Base-by-base conservation (phyloP, 2,797 vertebrate species). In the Hybognathus amarus region DNA sequence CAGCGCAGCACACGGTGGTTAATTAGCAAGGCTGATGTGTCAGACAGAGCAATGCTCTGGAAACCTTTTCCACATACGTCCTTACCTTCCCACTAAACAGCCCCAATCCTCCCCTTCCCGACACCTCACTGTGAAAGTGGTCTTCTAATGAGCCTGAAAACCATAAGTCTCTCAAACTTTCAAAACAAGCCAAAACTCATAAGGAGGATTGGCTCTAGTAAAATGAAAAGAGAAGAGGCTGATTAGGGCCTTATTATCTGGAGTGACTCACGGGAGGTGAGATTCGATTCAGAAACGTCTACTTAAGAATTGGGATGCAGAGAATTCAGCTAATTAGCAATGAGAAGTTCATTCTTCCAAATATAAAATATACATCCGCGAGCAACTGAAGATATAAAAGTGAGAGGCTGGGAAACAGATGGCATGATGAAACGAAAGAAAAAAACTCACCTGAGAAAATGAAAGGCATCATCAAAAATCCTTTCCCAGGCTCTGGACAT, bases 391-490 rank as follows among this genome's bases (percentile, higher is more conserved):
- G 20, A 84, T 7, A 20, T 40, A 67, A 80, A 63, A 18, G 27
- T 20, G n/a, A 36, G 7, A 27, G 56, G 3, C 22, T 79, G 11
- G 22, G 38, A 67, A 36, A 52, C 18, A 52, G 75, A 61, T 33
- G 24, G 15, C 24, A 67, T 47, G 45, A 52, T 56, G 27, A 12
- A 80, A 67, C 5, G 33, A 36, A 79, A 50, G 4, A 64, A 13
- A 73, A 33, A 63, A 63, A 3, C 56, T 47, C 56, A 36, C 40
- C 22, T 75, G 59, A 40, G 30, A 64, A 82, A 75, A 75, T 75
- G 40, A 67, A 75, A 52, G 10, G 15, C 33, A 64, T 64, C 30
- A 47, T 47, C 11, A 36, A 59, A 70, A 56, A 17, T n/a, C 8
- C 3, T 63, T 45, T 45, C 54, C 38, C 12, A 56, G 79, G 13